Percentiles rank a stretch among this genome's conserved stretches.
phyloP scores from a whole-genome alignment of 2,113 vertebrate species.

The Falco punctatus region DNA sequence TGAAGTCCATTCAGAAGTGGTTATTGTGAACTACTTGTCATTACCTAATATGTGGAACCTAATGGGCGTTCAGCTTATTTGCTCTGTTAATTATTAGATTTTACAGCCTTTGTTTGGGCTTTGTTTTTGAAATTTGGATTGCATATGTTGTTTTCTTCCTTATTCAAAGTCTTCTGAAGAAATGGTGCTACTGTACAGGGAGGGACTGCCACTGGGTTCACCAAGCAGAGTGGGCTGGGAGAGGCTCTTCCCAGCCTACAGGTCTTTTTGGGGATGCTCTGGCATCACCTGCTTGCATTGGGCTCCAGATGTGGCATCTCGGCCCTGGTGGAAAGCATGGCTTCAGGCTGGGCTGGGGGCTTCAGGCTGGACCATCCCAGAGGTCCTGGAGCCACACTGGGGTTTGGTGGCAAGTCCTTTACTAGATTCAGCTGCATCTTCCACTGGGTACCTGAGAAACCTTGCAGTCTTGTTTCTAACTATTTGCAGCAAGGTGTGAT shows the following conservation, averaged over 20 bases:
- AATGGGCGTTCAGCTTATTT: conserved; percentile 50
- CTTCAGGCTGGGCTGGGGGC: not conserved
- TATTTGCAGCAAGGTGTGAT: not conserved
- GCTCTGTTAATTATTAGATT: conserved; percentile 58
- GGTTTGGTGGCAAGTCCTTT: not conserved
- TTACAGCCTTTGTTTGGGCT: conserved; percentile 42
- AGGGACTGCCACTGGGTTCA: not conserved
- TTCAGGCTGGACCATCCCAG: not conserved
- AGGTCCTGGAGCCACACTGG: not conserved
- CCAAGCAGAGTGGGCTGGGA: not conserved
- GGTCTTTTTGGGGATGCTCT: not conserved
- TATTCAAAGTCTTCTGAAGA: not conserved
- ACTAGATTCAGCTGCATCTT: not conserved
- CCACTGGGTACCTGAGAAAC: not conserved
- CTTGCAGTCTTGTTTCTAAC: not conserved
- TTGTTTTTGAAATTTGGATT: conserved; percentile 1
- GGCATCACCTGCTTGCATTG: accelerated
- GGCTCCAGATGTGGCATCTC: not conserved
- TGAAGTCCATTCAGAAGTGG: conserved; percentile 60
- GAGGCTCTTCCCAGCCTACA: not conserved
- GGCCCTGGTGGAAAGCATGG: not conserved
- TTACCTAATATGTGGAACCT: conserved; percentile 54
- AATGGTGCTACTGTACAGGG: not conserved
- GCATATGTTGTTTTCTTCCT: not conserved
- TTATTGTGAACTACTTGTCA: conserved; percentile 61